Evolutionary conservation across 2,797 vertebrate species (phyloP).

Genomic region (Labeo calbasu): DNA sequence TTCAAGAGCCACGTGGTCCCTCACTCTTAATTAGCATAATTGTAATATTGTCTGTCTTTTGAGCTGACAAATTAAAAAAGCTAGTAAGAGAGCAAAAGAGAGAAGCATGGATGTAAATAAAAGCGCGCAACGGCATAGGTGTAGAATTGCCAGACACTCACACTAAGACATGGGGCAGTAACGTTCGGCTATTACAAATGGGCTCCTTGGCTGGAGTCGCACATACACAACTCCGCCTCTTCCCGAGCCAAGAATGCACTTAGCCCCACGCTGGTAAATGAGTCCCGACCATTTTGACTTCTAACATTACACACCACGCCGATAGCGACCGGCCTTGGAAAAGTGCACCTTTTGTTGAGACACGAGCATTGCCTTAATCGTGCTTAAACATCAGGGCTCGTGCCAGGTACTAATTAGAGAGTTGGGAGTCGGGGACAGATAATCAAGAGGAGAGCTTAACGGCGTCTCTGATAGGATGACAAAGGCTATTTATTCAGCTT

Average conservation of each 20-base stretch:
- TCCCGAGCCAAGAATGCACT: slow-evolving; percentile 97
- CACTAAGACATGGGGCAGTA: slow-evolving; percentile 84
- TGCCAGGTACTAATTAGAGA: slow-evolving; percentile 74
- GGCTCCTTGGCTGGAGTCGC: slow-evolving; percentile 89
- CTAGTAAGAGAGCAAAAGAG: slow-evolving; percentile 65
- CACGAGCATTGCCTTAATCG: slow-evolving; percentile 70
- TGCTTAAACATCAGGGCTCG: slow-evolving; percentile 72
- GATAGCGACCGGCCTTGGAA: slow-evolving; percentile 77
- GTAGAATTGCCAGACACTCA: slow-evolving; percentile 83
- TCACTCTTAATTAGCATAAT: neutral
- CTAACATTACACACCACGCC: slow-evolving; percentile 83
- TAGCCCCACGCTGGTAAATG: slow-evolving; percentile 90
- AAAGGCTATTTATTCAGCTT: slow-evolving; percentile 61
- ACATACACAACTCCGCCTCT: slow-evolving; percentile 82
- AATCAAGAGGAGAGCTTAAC: slow-evolving; percentile 65
- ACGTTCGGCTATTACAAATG: slow-evolving; percentile 93
- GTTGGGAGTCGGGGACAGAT: slow-evolving; percentile 71
- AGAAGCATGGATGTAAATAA: slow-evolving; percentile 78
- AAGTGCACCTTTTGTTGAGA: slow-evolving; percentile 75
- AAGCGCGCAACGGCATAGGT: slow-evolving; percentile 83
- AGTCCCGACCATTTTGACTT: slow-evolving; percentile 89
- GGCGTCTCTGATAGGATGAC: slow-evolving; percentile 50
- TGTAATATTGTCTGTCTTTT: slow-evolving; percentile 81
- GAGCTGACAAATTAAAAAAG: slow-evolving; percentile 79
- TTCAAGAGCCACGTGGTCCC: neutral